These are phyloP conservation scores for Amphimallon solstitiale DNA, from an alignment of 2,888 invertebrate species.

Conservation along the genomic window DNA sequence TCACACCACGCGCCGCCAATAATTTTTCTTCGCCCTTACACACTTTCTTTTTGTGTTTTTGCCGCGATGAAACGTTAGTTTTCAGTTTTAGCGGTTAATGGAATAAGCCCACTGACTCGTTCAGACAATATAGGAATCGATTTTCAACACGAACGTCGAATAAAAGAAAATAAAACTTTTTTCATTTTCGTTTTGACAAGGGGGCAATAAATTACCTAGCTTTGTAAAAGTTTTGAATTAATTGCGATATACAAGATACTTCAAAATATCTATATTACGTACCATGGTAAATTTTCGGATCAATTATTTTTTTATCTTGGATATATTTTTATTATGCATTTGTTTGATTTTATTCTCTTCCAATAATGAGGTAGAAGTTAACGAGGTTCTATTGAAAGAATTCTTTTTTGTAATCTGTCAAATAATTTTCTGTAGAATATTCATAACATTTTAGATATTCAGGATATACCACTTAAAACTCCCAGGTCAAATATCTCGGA, in stretches of 20 bases:
- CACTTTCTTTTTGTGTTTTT: conserved; percentile 5
- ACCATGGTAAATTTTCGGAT: neutral
- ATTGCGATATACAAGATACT: neutral
- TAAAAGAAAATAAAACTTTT: conserved; percentile 4
- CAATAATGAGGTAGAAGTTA: too few species aligned
- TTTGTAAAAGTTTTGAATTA: neutral
- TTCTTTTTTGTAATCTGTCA: too few species aligned
- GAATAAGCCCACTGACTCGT: neutral
- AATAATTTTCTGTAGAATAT: too few species aligned
- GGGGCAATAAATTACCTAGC: neutral
- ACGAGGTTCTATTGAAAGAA: too few species aligned
- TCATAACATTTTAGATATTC: too few species aligned
- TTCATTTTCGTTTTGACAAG: conserved; percentile 9
- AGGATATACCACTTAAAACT: too few species aligned
- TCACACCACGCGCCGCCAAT: neutral
- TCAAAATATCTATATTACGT: conserved; percentile 7
- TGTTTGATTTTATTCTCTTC: too few species aligned
- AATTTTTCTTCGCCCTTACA: neutral
- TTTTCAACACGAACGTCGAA: conserved; percentile 7
- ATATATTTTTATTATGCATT: too few species aligned
- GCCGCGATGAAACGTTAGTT: too few species aligned
- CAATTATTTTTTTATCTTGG: neutral
- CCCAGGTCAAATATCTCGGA: too few species aligned
- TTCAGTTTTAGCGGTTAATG: neutral
- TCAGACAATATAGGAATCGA: conserved; percentile 2